phyloP scores from a whole-genome alignment of 2,797 vertebrate species.

The Diplodus puntazzo region DNA sequence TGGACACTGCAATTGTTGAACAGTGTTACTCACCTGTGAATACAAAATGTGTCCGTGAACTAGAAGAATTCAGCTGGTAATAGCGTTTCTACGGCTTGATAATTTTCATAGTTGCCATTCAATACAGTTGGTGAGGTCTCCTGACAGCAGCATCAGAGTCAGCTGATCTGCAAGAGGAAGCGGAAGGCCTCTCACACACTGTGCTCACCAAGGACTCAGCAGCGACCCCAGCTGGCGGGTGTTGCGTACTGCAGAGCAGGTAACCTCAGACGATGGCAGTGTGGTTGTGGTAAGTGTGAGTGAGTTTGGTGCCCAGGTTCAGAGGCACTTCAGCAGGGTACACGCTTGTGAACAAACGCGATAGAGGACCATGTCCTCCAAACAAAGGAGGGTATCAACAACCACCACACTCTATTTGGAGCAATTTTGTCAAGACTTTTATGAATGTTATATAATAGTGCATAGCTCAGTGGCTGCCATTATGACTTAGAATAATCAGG shows the following conservation, averaged over 20 bases:
- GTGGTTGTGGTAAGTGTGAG: neutral
- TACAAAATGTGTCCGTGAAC: slow-evolving; percentile 18
- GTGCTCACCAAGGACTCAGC: slow-evolving; percentile 11
- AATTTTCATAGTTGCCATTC: slow-evolving; percentile 78
- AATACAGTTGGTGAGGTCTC: slow-evolving; percentile 70
- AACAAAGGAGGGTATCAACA: neutral
- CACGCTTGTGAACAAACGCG: neutral
- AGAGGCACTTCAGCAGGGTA: neutral
- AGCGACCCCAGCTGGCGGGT: slow-evolving; percentile 61
- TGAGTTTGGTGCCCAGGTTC: neutral
- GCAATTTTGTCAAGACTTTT: slow-evolving; percentile 3
- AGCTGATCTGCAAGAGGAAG: slow-evolving; percentile 81
- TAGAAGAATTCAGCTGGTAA: neutral
- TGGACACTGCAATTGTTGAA: neutral
- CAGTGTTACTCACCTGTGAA: slow-evolving; percentile 66
- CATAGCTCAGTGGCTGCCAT: neutral
- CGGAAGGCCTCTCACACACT: slow-evolving; percentile 65
- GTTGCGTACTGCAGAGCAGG: slow-evolving; percentile 17
- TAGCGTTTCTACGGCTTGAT: slow-evolving; percentile 59
- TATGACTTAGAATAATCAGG: neutral
- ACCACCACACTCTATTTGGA: neutral
- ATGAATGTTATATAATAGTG: slow-evolving; percentile 3
- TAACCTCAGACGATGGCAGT: too few species aligned
- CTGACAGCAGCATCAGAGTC: slow-evolving; percentile 83
- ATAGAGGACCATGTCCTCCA: neutral